Base-by-base conservation (phyloP, 2,797 vertebrate species). In the Enteromius argenteus region DNA sequence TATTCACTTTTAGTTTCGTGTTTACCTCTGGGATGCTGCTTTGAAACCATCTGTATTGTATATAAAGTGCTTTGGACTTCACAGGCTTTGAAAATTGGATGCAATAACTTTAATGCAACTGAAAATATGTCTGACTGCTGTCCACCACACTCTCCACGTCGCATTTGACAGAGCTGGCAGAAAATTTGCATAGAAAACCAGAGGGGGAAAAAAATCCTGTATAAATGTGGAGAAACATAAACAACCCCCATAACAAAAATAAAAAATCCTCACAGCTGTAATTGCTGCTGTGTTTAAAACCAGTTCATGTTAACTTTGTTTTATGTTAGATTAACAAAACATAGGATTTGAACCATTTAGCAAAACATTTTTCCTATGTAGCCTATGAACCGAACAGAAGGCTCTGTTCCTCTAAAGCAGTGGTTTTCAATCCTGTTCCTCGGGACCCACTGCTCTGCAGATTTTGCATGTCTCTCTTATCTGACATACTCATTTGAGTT, bases 101-200 rank as follows among this genome's bases (percentile, higher is more conserved):
- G 39, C 39, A 2, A 39, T 39, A 39, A 9, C 39, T 39, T 74
- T 21, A 35, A 23, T 76, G 21, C 35, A 72, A 46, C 11, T 11
- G 11, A 32, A 72, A 42, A 42, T 69, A 35, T 42, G 37, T 44
- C 60, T 23, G 53, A 35, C 35, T 14, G 19, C 30, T 64, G 21
- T 64, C 13, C 53, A 30, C 62, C 69, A 60, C 79, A 60, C 4
- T 32, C 51, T 71, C 39, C 7, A 35, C 11, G 17, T 72, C 37
- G 23, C 17, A 46, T 81, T 73, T 73, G 69, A 1, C 27, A 81
- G 46, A 39, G 17, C 4, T 39, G 56, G 8, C 69, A 73, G 21
- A 64, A 37, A 15, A 62, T 74, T 67, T 75, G 58, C 71, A 66
- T 64, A 6, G 14, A 81, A 46, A 51, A 64, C 46, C 15, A 23